These are phyloP conservation scores for Anastrepha ludens DNA, from an alignment of 1,140 invertebrate species.

Conservation along the genomic window DNA sequence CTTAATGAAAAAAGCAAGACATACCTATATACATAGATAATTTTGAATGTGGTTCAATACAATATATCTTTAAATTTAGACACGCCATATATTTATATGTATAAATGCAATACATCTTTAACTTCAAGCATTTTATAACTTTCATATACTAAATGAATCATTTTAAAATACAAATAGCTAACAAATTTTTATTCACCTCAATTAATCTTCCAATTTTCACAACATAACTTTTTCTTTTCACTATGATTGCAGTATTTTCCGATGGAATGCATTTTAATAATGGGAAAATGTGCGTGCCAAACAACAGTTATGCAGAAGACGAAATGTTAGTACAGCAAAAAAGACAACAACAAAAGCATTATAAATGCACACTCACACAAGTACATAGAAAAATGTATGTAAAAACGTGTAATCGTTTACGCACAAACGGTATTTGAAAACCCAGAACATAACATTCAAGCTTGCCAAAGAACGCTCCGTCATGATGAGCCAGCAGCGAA, in stretches of 20 bases:
- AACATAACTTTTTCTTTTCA: constrained; percentile 17
- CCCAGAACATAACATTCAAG: not conserved
- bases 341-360: not conserved
- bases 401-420: too few relatives aligned
- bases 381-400: too few relatives aligned
- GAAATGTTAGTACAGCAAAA: not conserved
- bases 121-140: too few relatives aligned
- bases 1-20: too few relatives aligned
- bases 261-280: constrained; percentile 60
- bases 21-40: too few relatives aligned
- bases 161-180: too few relatives aligned
- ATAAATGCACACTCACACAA: not conserved
- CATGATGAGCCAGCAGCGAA: not conserved
- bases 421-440: not conserved
- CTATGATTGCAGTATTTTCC: constrained; percentile 53
- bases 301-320: not conserved
- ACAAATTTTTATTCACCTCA: not conserved
- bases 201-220: constrained; percentile 27
- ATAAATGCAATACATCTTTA: too few relatives aligned
- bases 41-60: too few relatives aligned
- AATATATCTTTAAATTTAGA: too few relatives aligned
- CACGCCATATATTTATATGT: too few relatives aligned
- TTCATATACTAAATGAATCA: too few relatives aligned
- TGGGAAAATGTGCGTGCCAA: constrained; percentile 61
- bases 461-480: not conserved